Evolutionary conservation across 2,797 vertebrate species (phyloP), one percentile per base, ranked within the genome.

Genomic region (Gallinago stenura): DNA sequence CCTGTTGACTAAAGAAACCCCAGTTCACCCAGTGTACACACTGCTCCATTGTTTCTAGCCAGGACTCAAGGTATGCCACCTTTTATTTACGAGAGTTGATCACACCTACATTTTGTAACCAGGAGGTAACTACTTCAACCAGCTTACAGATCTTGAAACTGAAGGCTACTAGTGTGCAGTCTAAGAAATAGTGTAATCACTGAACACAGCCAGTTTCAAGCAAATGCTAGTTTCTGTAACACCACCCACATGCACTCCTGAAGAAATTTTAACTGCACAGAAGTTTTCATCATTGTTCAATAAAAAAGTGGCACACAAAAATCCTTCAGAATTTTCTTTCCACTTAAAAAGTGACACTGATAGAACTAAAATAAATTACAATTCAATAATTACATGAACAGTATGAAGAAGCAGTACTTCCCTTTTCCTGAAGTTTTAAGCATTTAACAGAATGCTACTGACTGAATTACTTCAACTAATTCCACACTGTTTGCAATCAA

Each of bases 201-300:
- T 24, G 56, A 80, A 31, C 12, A 12, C 51, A 31, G 54, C 1
- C 53, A 37, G 37, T 46, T 81, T 72, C 50, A 65, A 87, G 76
- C 39, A 88, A 87, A 75, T 1, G 41, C 41, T 83, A 15, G 62
- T 2, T 92, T 80, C 94, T 89, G 79, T 70, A 84, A 80, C 88
- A 73, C 88, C 82, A 64, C 83, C 75, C 91, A 90, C 54, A 1
- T 2, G 26, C 28, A 26, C 48, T 13, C 5, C 3, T 19, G 48
- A 81, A 83, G 83, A 90, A 87, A 93, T 77, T 46, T n/a, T 65
- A 87, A 69, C 79, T 79, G 62, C 81, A 78, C 30, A 53, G 46
- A 87, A 93, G 77, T 96, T 86, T 64, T 78, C 77, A 82, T 26
- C 57, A 10, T 12, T 31, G 73, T 71, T 82, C 87, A 82, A 30